These are phyloP conservation scores for Hozukius guyotensis DNA, from an alignment of 2,797 vertebrate genomes.

Conservation along the genomic window DNA sequence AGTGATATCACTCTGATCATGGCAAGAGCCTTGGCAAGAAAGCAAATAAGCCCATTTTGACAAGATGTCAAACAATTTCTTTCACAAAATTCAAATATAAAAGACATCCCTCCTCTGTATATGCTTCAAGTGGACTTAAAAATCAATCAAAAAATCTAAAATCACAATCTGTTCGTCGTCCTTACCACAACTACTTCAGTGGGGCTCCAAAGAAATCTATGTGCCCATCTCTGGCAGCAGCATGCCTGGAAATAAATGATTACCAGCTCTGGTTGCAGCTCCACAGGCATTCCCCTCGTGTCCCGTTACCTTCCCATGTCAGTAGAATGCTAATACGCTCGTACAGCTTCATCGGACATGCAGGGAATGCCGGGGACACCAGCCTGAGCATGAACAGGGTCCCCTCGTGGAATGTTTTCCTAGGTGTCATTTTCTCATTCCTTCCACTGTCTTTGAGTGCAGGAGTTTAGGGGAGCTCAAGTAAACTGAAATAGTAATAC, in stretches of 20 bases:
- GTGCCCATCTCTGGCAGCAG: slow-evolving; percentile 56
- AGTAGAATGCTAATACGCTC: slow-evolving; percentile 80
- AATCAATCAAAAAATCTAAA: neutral
- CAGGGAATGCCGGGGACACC: slow-evolving; percentile 66
- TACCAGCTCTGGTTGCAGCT: slow-evolving; percentile 78
- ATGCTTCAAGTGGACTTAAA: neutral
- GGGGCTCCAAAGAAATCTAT: slow-evolving; percentile 43
- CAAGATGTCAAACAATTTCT: neutral
- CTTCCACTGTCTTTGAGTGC: slow-evolving; percentile 65
- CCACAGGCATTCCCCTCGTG: slow-evolving; percentile 59
- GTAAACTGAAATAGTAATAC: slow-evolving; percentile 51
- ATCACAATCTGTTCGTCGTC: slow-evolving; percentile 30
- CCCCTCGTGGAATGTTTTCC: slow-evolving; percentile 78
- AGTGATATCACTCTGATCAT: neutral
- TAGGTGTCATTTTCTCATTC: slow-evolving; percentile 81
- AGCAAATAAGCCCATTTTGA: neutral
- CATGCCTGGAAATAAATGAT: slow-evolving; percentile 77
- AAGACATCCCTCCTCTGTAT: neutral
- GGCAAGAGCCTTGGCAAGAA: neutral
- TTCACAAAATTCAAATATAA: neutral
- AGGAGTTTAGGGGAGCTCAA: slow-evolving; percentile 54
- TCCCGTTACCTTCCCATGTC: slow-evolving; percentile 79
- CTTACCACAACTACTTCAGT: slow-evolving; percentile 25
- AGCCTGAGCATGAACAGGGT: slow-evolving; percentile 71
- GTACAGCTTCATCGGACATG: slow-evolving; percentile 72